These are phyloP conservation scores for Taeniopygia guttata DNA, from an alignment of 2,797 vertebrate genomes.

Conservation along the genomic window DNA sequence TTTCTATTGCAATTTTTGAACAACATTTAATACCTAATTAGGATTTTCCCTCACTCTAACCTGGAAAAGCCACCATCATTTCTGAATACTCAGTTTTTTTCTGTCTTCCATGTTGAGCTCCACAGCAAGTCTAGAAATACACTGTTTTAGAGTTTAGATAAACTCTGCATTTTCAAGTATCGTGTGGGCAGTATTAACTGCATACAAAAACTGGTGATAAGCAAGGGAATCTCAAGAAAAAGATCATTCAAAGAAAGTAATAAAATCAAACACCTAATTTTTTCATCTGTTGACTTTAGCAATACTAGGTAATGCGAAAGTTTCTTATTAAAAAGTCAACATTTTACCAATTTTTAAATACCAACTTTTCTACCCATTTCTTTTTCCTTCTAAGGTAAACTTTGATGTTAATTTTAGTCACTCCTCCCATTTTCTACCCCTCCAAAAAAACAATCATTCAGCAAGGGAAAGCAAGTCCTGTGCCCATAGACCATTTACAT, in stretches of 20 bases:
- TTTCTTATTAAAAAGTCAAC: background rate
- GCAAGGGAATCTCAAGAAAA: background rate
- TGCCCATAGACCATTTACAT: rapidly evolving
- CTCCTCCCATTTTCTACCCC: background rate
- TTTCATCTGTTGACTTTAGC: background rate
- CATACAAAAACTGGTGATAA: background rate
- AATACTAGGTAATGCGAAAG: background rate
- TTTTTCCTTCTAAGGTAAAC: background rate
- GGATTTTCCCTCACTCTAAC: background rate
- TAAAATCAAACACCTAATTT: background rate
- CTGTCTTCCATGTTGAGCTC: background rate
- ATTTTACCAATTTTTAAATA: background rate
- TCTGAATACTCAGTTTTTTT: background rate
- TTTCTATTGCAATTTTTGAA: background rate
- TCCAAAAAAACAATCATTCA: background rate
- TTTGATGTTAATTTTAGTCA: background rate
- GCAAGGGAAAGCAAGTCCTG: background rate
- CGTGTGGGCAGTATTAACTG: background rate
- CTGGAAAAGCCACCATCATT: background rate
- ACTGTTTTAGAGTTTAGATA: background rate
- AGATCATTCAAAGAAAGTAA: background rate
- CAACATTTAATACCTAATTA: background rate
- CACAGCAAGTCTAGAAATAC: background rate
- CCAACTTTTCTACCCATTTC: background rate
- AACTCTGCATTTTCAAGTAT: background rate